Evolutionary conservation across 2,113 vertebrate genomes (phyloP), one percentile per base, ranked within the genome.

Genomic region (Aix galericulata): DNA sequence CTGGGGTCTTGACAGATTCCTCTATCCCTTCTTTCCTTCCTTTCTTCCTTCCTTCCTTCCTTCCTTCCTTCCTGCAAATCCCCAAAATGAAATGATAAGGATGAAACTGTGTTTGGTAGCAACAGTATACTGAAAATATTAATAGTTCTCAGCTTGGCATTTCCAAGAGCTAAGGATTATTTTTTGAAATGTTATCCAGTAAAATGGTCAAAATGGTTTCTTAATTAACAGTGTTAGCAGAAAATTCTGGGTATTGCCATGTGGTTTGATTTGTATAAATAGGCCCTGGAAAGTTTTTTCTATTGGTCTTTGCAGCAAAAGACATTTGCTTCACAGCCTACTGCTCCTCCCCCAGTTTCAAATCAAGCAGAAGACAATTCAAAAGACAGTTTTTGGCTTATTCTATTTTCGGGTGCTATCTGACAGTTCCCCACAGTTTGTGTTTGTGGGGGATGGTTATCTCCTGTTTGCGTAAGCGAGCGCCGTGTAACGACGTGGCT

Each of bases 291-390:
- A 55, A 7, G 15, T 3, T 58, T 63, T 85, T 92, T 73, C 48
- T 62, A 55, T n/a, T 76, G 44, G n/a, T 76, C 26, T 62, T 40
- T 64, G 23, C 34, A 64, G 44, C 26, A 69, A 81, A 89, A 89
- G 22, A 29, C 15, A 31, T 76, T 76, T 77, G 46, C 66, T 82
- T 58, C 52, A 48, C 42, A 91, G 71, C 10, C 2, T 9, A 8
- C 27, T 88, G 71, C 58, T 91, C 72, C 67, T 89, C 34, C 34
- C 6, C 4, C 38, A 21, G 18, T n/a, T 80, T 59, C 79, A 64
- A 90, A 75, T 60, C 46, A 86, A 91, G 64, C 72, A 91, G 82
- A 91, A 77, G 56, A 86, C 36, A 77, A 88, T 59, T 81, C 27
- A 94, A 67, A 88, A 77, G 40, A 48, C 55, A 76, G 34, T 8